These are phyloP conservation scores for Rana temporaria DNA, from an alignment of 2,113 vertebrate species.

Conservation along the genomic window DNA sequence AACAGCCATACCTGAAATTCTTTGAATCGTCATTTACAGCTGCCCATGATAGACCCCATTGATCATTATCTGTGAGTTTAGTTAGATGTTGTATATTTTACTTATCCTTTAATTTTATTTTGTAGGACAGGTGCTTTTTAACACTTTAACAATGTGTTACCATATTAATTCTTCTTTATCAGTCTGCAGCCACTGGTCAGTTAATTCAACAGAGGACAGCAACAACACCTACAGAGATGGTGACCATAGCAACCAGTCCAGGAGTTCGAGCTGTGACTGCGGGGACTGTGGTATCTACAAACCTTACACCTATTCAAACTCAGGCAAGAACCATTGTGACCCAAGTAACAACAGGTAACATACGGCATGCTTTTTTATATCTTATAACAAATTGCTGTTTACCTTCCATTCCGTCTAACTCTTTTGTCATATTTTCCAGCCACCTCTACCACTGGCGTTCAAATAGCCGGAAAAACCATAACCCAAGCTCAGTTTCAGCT, in stretches of 20 bases:
- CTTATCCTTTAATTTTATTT: too few species aligned
- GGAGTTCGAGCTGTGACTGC: constrained; percentile 77
- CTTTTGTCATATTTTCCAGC: not conserved
- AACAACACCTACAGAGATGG: constrained; percentile 73
- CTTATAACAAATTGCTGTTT: not conserved
- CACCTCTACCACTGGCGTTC: constrained; percentile 68
- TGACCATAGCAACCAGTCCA: constrained; percentile 74
- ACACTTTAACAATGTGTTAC: not conserved
- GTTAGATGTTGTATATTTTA: too few species aligned
- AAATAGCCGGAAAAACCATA: constrained; percentile 67
- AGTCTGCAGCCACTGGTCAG: constrained; percentile 72
- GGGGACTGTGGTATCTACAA: constrained; percentile 77
- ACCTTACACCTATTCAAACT: constrained; percentile 74
- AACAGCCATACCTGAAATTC: too few species aligned
- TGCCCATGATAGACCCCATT: too few species aligned
- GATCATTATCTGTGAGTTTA: too few species aligned
- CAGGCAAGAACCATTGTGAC: constrained; percentile 77
- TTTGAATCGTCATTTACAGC: too few species aligned
- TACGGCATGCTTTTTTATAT: not conserved
- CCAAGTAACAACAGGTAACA: constrained; percentile 74
- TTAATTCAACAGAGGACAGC: constrained; percentile 76
- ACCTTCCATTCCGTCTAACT: not conserved
- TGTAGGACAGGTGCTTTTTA: too few species aligned
- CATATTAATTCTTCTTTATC: not conserved
- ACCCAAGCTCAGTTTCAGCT: constrained; percentile 73